Base-by-base conservation (phyloP, 2,888 invertebrate species). In the Spilosoma lubricipeda region DNA sequence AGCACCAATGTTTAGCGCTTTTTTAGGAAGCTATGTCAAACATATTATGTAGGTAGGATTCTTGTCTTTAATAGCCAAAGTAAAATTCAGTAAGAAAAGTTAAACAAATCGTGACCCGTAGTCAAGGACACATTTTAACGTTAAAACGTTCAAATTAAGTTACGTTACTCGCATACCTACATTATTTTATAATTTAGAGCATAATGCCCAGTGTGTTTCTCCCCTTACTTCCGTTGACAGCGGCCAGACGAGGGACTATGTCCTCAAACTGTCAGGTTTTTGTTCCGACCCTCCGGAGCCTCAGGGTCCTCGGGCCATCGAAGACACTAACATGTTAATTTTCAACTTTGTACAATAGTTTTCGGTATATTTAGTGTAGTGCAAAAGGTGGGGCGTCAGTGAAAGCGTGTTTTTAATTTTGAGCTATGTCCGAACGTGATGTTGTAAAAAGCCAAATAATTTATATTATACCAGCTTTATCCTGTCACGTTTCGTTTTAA, bases 321-420 rank as follows among this genome's bases (percentile, higher is more conserved):
- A 73, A 76, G 75, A 82, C 78, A 84, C 82, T 72, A 70, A 79
- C 76, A 81, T 77, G 83, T 81, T 85, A 77, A 83, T 85, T 79
- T 83, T 75, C 75, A 79, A 83, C 85, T 79, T 81, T 79, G 74
- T 74, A 70, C 67, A 70, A 70, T 39, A 68, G 73, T 82, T 67
- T 80, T 77, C 64, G 39, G 73, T 74, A 82, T 42, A 70, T 75
- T 84, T 80, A 71, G 71, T 33, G 72, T 75, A 75, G 70, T 67
- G 39, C 23, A 30, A 20, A 3, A 9, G 73, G 68, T 74, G 66
- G 48, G 68, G 75, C 27, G 3, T 0, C 52, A 64, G 70, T 78
- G 45, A 8, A 2, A 65, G 81, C 75, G 75, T 15, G 33, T 45
- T 3, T 1, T n/a, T 3, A 56, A 23, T 59, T 30, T 33, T 30